Percentiles rank a stretch among this genome's conserved stretches.
Conservation (phyloP, 2,113 vertebrate species). For the Antechinus stuartii region DNA sequence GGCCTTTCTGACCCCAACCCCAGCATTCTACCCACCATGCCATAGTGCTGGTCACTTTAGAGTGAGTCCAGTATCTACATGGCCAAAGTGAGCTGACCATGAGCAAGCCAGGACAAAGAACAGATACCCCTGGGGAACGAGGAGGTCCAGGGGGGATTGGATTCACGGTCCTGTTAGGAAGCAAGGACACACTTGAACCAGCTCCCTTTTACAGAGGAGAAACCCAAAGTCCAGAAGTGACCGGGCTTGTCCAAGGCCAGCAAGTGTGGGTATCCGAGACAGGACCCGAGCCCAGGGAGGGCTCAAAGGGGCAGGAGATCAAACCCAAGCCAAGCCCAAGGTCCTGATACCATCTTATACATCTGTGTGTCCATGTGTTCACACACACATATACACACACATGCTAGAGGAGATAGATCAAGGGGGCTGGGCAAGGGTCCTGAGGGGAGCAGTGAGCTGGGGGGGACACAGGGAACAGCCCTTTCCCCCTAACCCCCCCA, state of each 20-base stretch:
- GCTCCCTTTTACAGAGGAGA: neutral
- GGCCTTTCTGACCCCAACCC: neutral
- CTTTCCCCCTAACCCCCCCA: neutral
- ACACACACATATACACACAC: no score
- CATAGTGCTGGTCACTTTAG: neutral
- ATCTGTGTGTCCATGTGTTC: no score
- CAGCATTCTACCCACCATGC: neutral
- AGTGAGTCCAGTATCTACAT: neutral
- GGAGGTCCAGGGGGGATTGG: neutral
- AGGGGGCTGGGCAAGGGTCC: neutral
- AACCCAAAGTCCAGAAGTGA: neutral
- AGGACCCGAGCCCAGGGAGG: neutral
- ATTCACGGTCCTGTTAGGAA: neutral
- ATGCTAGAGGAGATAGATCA: neutral
- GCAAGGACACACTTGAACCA: neutral
- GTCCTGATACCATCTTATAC: neutral
- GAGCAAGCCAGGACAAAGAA: neutral
- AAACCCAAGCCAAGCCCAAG: neutral
- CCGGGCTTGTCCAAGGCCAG: neutral
- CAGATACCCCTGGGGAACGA: neutral
- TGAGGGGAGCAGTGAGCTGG: neutral
- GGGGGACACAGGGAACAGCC: neutral
- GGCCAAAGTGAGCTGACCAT: neutral
- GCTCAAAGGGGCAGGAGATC: neutral
- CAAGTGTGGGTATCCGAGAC: neutral